Percentiles rank a stretch among this genome's conserved stretches.
These are phyloP conservation scores for Scomberomorus guttatus DNA, from an alignment of 2,797 vertebrate species.

Conservation along the genomic window DNA sequence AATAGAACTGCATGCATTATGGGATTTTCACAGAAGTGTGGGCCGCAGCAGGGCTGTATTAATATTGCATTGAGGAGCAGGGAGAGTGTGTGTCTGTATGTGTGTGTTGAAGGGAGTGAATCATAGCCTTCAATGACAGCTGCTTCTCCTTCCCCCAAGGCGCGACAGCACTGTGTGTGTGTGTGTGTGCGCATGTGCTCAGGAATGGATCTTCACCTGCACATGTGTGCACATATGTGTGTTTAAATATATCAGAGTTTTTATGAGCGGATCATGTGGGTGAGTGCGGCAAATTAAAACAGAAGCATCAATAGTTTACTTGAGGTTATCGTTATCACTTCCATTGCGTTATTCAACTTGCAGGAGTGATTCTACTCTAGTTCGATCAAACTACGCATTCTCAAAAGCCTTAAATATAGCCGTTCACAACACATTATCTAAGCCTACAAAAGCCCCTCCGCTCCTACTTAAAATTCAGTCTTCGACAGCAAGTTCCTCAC, in stretches of 20 bases:
- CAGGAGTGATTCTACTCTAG: slow-evolving; percentile 8
- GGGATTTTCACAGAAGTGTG: slow-evolving; percentile 65
- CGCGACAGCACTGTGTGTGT: neutral
- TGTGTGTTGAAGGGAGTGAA: slow-evolving; percentile 41
- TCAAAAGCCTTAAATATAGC: slow-evolving; percentile 37
- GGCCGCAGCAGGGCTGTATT: slow-evolving; percentile 59
- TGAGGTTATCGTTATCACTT: neutral
- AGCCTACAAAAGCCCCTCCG: slow-evolving; percentile 21
- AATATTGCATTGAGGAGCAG: slow-evolving; percentile 58
- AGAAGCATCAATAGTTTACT: neutral
- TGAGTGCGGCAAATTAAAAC: neutral
- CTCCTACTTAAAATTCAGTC: slow-evolving; percentile 67
- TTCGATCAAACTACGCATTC: slow-evolving; percentile 10
- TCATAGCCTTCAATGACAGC: slow-evolving; percentile 50
- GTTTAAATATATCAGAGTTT: neutral
- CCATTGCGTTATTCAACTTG: neutral
- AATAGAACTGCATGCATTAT: slow-evolving; percentile 70
- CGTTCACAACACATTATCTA: slow-evolving; percentile 32
- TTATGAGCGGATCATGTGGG: neutral
- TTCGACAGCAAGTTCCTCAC: slow-evolving; percentile 50
- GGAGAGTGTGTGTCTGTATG: slow-evolving; percentile 18
- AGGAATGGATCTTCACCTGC: neutral
- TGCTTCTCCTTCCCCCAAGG: slow-evolving; percentile 44
- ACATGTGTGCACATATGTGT: neutral
- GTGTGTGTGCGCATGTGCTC: neutral